Base-by-base conservation (phyloP, 2,797 vertebrate species). In the Hephaestus fuliginosus region DNA sequence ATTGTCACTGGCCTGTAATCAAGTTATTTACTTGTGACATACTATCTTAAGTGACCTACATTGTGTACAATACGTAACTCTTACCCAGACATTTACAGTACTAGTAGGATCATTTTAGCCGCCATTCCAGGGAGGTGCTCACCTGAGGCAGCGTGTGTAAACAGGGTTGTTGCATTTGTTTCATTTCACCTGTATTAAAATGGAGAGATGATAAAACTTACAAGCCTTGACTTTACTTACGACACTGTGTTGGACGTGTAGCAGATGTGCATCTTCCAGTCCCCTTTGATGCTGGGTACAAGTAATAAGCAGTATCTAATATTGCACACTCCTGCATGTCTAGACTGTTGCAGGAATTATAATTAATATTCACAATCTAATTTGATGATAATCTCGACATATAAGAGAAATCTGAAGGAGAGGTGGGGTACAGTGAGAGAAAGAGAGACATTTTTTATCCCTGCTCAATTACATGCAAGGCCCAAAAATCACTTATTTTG, bases 151-250 rank as follows among this genome's bases (percentile, higher is more conserved):
- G 93, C 86, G 94, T 94, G 91, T 93, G 93, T 95, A 94, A 95
- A 95, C 95, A 95, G 95, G 94, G 95, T 96, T 95, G 94, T 95
- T 95, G 94, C 95, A 95, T 95, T 94, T 96, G 95, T 96, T 95
- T 95, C 94, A 95, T 95, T 95, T 95, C 95, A 95, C 93, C 94
- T 95, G 95, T 96, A 96, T 96, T 96, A 96, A 96, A 95, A 93
- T 94, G 91, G 93, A 94, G 90, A 95, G 92, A 95, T 96, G 89
- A 93, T 91, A 71, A 95, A 95, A 90, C 85, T 83, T 63, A 84
- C 71, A 78, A 83, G 95, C 80, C 90, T 95, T 89, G 93, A 70
- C 89, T 94, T 91, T 95, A 84, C 88, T 95, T 93, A 81, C 44
- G 60, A 60, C 60, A 49, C 44, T 56, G 55, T 88, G 68, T 76